Conservation (phyloP, 2,888 invertebrate species). For the Lordiphosa fenestrarum region DNA sequence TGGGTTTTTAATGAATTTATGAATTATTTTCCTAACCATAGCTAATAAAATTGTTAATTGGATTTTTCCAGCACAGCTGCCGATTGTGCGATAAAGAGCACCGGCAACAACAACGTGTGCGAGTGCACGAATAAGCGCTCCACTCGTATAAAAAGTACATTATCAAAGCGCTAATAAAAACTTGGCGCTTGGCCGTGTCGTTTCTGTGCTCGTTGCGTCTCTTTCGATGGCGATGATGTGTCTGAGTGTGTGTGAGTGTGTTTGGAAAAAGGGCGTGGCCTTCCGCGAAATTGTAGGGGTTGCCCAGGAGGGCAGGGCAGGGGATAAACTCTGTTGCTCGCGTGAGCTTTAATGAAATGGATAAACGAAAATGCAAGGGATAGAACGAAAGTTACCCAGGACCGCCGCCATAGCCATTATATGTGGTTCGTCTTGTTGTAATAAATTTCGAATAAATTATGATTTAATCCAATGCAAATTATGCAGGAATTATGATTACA, state of each 20-base stretch:
- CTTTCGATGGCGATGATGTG: background rate
- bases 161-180: constrained; percentile 62
- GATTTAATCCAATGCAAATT: no score
- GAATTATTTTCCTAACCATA: constrained; percentile 69
- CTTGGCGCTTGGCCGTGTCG: constrained; percentile 2
- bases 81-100: constrained; percentile 43
- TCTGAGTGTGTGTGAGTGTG: constrained; percentile 5
- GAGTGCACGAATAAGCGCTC: constrained; percentile 22
- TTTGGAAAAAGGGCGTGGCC: constrained; percentile 43
- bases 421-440: no score
- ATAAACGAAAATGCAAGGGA: constrained; percentile 1
- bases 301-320: constrained; percentile 3
- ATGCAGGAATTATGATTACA: no score
- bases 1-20: constrained; percentile 62
- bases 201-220: constrained; percentile 2
- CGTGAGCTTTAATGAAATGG: constrained; percentile 4
- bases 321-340: constrained; percentile 4
- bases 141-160: constrained; percentile 44
- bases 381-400: background rate
- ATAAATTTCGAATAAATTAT: no score
- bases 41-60: constrained; percentile 73
- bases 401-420: no score
- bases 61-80: constrained; percentile 71
- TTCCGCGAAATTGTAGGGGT: constrained; percentile 5
- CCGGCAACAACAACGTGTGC: constrained; percentile 13